Evolutionary conservation across 1,140 invertebrate species (phyloP).

Genomic region (Hyphantria cunea): DNA sequence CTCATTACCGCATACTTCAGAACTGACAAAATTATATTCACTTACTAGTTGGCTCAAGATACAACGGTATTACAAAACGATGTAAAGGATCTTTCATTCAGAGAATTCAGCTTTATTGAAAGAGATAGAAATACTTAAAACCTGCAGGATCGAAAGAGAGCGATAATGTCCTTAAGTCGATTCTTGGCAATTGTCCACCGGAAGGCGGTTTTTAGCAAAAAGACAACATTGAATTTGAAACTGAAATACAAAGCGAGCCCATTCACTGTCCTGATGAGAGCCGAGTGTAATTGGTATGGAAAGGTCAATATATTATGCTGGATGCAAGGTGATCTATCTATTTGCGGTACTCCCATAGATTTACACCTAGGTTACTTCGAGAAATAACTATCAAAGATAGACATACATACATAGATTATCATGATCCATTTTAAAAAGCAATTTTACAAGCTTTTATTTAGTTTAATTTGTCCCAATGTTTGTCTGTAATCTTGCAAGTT

Average conservation of each 20-base stretch:
- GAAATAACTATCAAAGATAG: too few relatives aligned
- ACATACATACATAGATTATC: too few relatives aligned
- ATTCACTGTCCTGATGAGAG: conserved; percentile 55
- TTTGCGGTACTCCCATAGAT: too few relatives aligned
- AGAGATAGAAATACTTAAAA: conserved; percentile 46
- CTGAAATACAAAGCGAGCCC: conserved; percentile 70
- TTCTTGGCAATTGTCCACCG: conserved; percentile 79
- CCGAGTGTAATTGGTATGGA: conserved; percentile 47
- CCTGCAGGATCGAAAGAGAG: conserved; percentile 37
- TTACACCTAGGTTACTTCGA: too few relatives aligned
- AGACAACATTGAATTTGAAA: conserved; percentile 56
- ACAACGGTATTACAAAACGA: conserved; percentile 71
- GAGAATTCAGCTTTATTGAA: conserved; percentile 55
- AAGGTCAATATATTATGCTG: conserved; percentile 45
- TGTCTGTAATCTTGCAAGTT: too few relatives aligned
- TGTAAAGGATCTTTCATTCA: conserved; percentile 73
- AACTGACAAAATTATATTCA: conserved; percentile 66
- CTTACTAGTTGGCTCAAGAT: conserved; percentile 68
- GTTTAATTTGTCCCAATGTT: too few relatives aligned
- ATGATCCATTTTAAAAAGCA: too few relatives aligned
- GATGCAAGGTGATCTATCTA: too few relatives aligned
- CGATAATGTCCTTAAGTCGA: conserved; percentile 50
- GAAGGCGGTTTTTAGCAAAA: conserved; percentile 71
- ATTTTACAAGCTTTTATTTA: too few relatives aligned
- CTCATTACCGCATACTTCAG: conserved; percentile 48